Evolutionary conservation across 2,113 vertebrate genomes (phyloP), one percentile per base, ranked within the genome.

Genomic region (Glareola pratincola): DNA sequence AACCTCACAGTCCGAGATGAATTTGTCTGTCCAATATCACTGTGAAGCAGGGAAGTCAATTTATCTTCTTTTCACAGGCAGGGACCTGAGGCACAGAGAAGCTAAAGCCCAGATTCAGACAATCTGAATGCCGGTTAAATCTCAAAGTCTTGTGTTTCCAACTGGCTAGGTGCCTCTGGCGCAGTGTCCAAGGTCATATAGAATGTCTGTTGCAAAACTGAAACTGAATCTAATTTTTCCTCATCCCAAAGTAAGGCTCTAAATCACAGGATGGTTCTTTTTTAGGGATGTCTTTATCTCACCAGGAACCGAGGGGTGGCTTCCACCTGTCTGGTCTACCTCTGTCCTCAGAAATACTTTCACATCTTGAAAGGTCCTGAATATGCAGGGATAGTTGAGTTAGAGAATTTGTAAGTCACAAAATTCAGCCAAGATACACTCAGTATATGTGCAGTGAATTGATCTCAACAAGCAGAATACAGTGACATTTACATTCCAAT

Each of bases 11-110:
- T 43, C 80, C 53, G n/a, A 87, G 80, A 85, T 72, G 64, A 91
- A 92, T 96, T 95, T 87, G 47, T 95, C 76, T 91, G 39, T 72
- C 59, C 87, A 86, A 9, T 78, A 89, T 32, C 43, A 27, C 56
- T 82, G 80, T 78, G 77, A 92, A 94, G 60, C 68, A 32, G 51
- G 29, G 56, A 92, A 96, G 68, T 92, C 76, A 80, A 89, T 97
- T 97, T 96, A 92, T 96, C 96, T 94, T 95, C 80, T 87, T 95
- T 95, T 87, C 69, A 91, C 95, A 96, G 84, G 39, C 77, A 72
- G 56, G 36, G 82, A 97, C 93, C 94, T 79, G 51, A 96, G 91
- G 90, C 89, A 84, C 60, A 91, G 59, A 75, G 90, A 94, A 43
- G 83, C 89, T 95, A 89, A 96, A 97, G 56, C 80, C 77, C 77